Percentiles rank a stretch among this genome's conserved stretches.
phyloP scores from a whole-genome alignment of 2,113 vertebrate species.

The Paraplagusia blochii region DNA sequence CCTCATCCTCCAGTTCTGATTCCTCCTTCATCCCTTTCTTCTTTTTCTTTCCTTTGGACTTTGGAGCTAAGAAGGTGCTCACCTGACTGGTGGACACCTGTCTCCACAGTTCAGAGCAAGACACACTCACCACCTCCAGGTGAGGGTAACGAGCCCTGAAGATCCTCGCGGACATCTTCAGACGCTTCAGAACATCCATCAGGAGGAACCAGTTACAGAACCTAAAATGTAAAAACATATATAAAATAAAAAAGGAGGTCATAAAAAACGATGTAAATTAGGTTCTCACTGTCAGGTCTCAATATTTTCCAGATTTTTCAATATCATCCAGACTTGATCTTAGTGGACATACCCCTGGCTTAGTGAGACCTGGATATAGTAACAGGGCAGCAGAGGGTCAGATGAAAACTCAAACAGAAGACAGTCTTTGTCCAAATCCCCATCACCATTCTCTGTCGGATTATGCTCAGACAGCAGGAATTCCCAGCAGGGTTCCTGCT shows the following conservation, averaged over 20 bases:
- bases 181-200: conserved; percentile 87
- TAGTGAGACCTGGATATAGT: conserved; percentile 92
- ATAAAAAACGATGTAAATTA: no score
- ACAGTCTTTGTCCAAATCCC: conserved; percentile 79
- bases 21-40: conserved; percentile 65
- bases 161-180: conserved; percentile 93
- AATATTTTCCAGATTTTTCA: no score
- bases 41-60: conserved; percentile 71
- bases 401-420: conserved; percentile 96
- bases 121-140: conserved; percentile 87
- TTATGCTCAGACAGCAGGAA: conserved; percentile 86
- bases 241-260: no score
- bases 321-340: neutral
- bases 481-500: conserved; percentile 86
- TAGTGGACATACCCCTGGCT: conserved; percentile 86
- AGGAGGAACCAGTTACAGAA: conserved; percentile 98
- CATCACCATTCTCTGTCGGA: conserved; percentile 77
- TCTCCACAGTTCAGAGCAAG: conserved; percentile 81
- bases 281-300: no score
- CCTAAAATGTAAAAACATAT: conserved; percentile 60
- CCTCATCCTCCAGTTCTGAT: conserved; percentile 54
- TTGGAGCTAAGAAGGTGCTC: conserved; percentile 73
- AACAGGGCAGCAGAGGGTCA: conserved; percentile 90
- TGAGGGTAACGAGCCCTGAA: conserved; percentile 93
- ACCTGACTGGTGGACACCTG: conserved; percentile 92